These are phyloP conservation scores for Agrilus cyanescens DNA, from an alignment of 2,888 invertebrate species.

Conservation along the genomic window DNA sequence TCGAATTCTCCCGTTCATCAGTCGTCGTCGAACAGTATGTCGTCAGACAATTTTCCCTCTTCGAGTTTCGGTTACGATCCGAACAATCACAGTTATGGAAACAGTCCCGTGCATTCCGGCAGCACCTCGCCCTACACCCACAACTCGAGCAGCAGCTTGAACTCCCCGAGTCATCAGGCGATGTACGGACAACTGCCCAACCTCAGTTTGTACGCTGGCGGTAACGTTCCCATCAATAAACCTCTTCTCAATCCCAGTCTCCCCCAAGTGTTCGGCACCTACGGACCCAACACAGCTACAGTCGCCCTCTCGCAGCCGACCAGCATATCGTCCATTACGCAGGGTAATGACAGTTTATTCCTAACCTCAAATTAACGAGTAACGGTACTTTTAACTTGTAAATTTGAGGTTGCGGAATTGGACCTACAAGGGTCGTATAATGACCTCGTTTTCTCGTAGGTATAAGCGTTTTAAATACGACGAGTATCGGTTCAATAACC, in stretches of 20 bases:
- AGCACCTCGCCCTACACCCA: conserved; percentile 26
- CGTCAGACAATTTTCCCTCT: conserved; percentile 7
- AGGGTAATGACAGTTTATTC: conserved; percentile 34
- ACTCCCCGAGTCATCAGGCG: conserved; percentile 26
- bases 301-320: conserved; percentile 19
- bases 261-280: conserved; percentile 28
- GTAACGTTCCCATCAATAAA: conserved; percentile 27
- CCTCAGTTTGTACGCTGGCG: conserved; percentile 25
- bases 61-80: conserved; percentile 13
- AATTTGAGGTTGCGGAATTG: too few relatives aligned
- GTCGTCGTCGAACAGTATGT: conserved; percentile 11
- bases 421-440: too few relatives aligned
- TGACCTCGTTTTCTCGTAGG: conserved; percentile 42
- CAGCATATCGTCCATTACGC: conserved; percentile 44
- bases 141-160: conserved; percentile 26
- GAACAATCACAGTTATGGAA: conserved; percentile 18
- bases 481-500: conserved; percentile 54
- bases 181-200: conserved; percentile 25
- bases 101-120: conserved; percentile 23
- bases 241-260: conserved; percentile 26
- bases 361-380: too few relatives aligned
- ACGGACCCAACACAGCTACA: conserved; percentile 19
- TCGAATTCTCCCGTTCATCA: conserved; percentile 53
- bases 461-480: conserved; percentile 62
- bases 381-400: too few relatives aligned